Conservation (phyloP, 2,113 vertebrate species). For the Salminus brasiliensis region DNA sequence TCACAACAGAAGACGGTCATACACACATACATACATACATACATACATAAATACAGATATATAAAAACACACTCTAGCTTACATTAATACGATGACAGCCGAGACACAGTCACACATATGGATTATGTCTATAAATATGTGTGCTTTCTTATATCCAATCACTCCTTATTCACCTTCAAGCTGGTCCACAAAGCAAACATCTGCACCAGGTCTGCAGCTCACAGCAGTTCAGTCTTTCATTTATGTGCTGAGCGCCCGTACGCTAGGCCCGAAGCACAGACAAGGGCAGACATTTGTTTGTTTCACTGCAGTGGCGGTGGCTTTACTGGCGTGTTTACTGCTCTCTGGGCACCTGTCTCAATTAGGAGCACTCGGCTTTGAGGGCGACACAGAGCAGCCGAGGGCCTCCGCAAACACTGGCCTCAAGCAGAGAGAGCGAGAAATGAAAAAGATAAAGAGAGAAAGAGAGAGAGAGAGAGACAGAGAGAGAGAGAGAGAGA, state of each 20-base stretch:
- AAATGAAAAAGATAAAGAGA: not conserved
- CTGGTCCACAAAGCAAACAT: not conserved
- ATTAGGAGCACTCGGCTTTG: constrained; percentile 4
- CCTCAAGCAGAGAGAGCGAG: not conserved
- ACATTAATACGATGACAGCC: not conserved
- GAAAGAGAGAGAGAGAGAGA: not conserved
- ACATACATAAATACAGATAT: not conserved
- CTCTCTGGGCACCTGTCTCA: constrained; percentile 23
- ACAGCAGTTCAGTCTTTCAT: not conserved
- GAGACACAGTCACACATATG: not conserved
- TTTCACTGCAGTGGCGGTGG: not conserved
- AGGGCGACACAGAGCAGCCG: constrained; percentile 11
- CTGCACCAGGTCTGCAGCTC: not conserved
- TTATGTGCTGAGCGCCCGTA: not conserved
- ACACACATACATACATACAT: constrained; percentile 7
- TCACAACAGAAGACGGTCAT: not conserved
- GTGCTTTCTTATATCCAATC: not conserved
- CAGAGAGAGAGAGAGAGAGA: not conserved
- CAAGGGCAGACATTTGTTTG: constrained; percentile 12
- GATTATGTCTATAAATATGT: not conserved
- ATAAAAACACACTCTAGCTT: not conserved
- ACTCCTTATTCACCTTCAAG: not conserved
- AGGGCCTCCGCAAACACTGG: constrained; percentile 31
- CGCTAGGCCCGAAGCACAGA: not conserved
- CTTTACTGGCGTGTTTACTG: constrained; percentile 32